Evolutionary conservation across 2,797 vertebrate genomes (phyloP), one percentile per base, ranked within the genome.

Genomic region (Scomberomorus guttatus): DNA sequence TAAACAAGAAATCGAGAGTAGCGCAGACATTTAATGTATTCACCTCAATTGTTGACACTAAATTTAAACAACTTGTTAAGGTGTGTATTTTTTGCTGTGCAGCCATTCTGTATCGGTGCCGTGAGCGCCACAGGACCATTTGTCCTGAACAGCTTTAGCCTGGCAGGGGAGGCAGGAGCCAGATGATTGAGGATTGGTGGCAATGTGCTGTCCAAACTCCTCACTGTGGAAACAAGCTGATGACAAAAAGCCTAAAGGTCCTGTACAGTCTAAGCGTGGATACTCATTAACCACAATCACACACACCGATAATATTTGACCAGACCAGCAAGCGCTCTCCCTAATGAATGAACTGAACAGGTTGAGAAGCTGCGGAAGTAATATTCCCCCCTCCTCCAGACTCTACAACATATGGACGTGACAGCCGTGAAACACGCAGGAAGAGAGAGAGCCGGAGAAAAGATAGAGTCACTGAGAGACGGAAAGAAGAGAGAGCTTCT

Each of bases 111-210:
- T 25, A 50, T 58, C 0, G 14, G 63, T 85, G 91, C 81, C 82
- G 79, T 46, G 66, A 71, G 69, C 80, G 1, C 85, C 83, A 67
- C 88, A 85, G 87, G 92, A 90, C 88, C 92, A 91, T 95, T 95
- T 93, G 90, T 95, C 91, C 83, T 54, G 87, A 90, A 91, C 94
- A 94, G 93, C 86, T 94, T 94, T 93, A 48, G 87, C 92, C 86
- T 90, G 87, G 93, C 90, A 85, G 91, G 91, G 89, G 89, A 65
- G 69, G 82, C 88, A 81, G 81, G 83, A 87, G 63, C 84, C 88
- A 82, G 87, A 82, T 87, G 92, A 92, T 87, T 78, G 80, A 84
- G 85, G 85, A 91, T 84, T 59, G 79, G 90, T 57, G 72, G 69
- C 86, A 80, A 52, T 60, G 69, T 20, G 69, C 58, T 66, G 32